Evolutionary conservation across 2,113 vertebrate genomes (phyloP).

Genomic region (Struthidea cinerea): DNA sequence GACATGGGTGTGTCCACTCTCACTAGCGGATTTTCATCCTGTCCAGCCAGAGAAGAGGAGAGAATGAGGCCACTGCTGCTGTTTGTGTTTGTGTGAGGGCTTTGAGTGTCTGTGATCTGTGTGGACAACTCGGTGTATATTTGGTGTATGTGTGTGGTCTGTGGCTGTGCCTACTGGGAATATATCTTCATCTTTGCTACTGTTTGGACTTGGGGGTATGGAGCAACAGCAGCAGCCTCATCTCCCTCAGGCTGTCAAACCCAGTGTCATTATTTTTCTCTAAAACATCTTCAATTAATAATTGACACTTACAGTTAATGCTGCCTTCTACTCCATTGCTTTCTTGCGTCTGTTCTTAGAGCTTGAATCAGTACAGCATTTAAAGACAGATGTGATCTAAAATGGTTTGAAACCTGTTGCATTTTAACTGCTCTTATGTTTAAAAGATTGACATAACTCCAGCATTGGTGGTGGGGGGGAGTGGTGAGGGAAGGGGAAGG

Average conservation of each 20-base stretch:
- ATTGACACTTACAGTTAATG: not conserved
- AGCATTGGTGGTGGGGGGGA: not conserved
- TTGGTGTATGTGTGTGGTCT: not conserved
- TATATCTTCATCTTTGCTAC: not conserved
- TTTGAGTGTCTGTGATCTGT: not conserved
- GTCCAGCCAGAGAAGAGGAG: not conserved
- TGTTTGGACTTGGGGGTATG: not conserved
- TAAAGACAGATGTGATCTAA: not conserved
- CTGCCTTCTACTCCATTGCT: not conserved
- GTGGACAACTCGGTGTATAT: fast-evolving
- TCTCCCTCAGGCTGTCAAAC: not conserved
- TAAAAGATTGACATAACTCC: not conserved
- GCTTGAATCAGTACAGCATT: not conserved
- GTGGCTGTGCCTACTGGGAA: not conserved
- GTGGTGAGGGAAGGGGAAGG: not conserved
- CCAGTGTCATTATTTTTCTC: not conserved
- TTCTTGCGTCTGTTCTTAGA: not conserved
- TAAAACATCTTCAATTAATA: not conserved
- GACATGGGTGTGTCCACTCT: fast-evolving
- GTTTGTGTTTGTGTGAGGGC: not conserved
- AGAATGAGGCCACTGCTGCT: not conserved
- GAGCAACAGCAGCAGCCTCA: not conserved
- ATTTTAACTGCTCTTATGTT: not conserved
- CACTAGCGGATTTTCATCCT: not conserved
- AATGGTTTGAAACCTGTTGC: not conserved